Base-by-base conservation (phyloP, 2,797 vertebrate species). In the Staurois parvus region DNA sequence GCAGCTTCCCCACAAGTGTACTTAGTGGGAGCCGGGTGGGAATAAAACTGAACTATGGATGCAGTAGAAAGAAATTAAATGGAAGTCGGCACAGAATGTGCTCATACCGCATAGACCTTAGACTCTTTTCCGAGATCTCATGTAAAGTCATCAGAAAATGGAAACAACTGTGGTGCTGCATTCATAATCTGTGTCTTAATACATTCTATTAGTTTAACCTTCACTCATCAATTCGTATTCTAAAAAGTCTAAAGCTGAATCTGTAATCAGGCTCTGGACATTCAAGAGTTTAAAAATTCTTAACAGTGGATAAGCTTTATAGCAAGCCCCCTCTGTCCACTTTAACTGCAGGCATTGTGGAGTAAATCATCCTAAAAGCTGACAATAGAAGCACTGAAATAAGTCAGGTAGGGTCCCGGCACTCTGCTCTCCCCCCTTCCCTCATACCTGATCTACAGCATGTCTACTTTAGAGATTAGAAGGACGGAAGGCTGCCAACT, bases 1-100 rank as follows among this genome's bases (percentile, higher is more conserved):
- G 26, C 52, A 72, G 79, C 69, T 37, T 28, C 72, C 79, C 79
- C 69, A 81, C 45, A 81, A 81, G 79, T 40, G 68, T 64, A 81
- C 79, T 81, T 81, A 72, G 69, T 68, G 28, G 69, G 8, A 29
- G 69, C 79, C n/a, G 72, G n/a, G 68, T 64, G 56, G 45, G 15
- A 68, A 64, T 59, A 81, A 73, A 81, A 68, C 69, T 15, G 15
- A 15, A 28, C 45, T 52, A 19, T 72, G 70, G 32, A 72, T 59
- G 79, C 67, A 28, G 24, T 72, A 26, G 30, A 13, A 29, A 62
- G 32, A 62, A 62, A 72, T 72, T 12, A 73, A 81, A 64, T 72
- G 28, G 68, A 81, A 72, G 52, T 30, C 69, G 56, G 79, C 52
- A 8, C 17, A 42, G 52, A 72, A 37, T 52, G 37, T 15, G 3